These are phyloP conservation scores for Spodoptera exigua DNA, from an alignment of 2,888 invertebrate species.

Conservation along the genomic window DNA sequence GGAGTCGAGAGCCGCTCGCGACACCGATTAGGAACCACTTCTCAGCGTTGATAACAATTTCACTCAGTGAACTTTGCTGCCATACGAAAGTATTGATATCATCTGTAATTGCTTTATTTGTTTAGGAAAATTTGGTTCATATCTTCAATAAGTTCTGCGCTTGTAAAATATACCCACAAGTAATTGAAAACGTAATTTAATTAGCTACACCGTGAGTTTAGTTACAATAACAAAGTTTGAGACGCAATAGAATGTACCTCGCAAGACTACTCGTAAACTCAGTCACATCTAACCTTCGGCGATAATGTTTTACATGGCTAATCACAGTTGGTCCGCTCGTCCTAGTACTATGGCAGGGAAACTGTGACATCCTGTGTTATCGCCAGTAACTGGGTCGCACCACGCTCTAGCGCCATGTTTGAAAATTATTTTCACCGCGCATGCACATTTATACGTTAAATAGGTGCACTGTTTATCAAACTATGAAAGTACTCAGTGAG, in stretches of 20 bases:
- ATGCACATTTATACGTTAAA: slow-evolving; percentile 57
- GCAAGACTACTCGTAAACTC: slow-evolving; percentile 19
- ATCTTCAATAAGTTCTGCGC: neutral
- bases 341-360: slow-evolving; percentile 69
- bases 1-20: slow-evolving; percentile 65
- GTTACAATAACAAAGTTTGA: slow-evolving; percentile 41
- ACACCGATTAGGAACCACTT: slow-evolving; percentile 73
- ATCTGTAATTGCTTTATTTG: slow-evolving; percentile 18
- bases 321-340: slow-evolving; percentile 35
- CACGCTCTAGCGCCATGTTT: slow-evolving; percentile 73
- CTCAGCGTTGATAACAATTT: slow-evolving; percentile 63
- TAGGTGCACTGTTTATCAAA: slow-evolving; percentile 71
- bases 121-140: slow-evolving; percentile 13
- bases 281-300: slow-evolving; percentile 44
- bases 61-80: slow-evolving; percentile 49
- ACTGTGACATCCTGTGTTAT: slow-evolving; percentile 87
- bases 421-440: slow-evolving; percentile 85
- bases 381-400: slow-evolving; percentile 81
- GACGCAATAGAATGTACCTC: slow-evolving; percentile 46
- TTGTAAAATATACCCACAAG: slow-evolving; percentile 18
- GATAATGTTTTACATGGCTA: slow-evolving; percentile 46
- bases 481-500: slow-evolving; percentile 59
- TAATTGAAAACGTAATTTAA: slow-evolving; percentile 37
- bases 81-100: slow-evolving; percentile 36
- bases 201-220: slow-evolving; percentile 36